Evolutionary conservation across 2,113 vertebrate genomes (phyloP).

Genomic region (Dromas ardeola): DNA sequence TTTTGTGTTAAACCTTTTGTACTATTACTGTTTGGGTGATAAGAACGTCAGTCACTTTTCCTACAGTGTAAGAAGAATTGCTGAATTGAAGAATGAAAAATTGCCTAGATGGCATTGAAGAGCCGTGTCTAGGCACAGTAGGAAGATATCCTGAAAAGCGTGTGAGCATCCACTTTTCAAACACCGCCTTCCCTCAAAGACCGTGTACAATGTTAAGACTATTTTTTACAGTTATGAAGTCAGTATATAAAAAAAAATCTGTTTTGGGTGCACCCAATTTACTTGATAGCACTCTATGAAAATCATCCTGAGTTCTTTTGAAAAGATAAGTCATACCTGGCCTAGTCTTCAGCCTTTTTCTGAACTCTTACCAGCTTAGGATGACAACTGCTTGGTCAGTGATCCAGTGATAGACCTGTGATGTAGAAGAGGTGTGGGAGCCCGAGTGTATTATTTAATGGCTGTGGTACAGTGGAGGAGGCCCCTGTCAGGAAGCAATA

Average conservation of each 20-base stretch:
- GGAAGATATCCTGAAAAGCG: neutral
- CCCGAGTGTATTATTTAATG: neutral
- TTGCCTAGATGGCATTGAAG: neutral
- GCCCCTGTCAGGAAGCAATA: constrained; percentile 54
- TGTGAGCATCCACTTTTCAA: neutral
- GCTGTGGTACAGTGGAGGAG: constrained; percentile 11
- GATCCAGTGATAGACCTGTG: neutral
- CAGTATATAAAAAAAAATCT: neutral
- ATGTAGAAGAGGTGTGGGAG: constrained; percentile 26
- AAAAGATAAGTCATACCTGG: neutral
- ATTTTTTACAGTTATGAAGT: neutral
- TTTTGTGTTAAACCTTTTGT: neutral
- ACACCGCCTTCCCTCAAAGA: neutral
- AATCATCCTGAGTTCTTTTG: neutral
- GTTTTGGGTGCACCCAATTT: neutral
- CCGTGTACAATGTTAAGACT: neutral
- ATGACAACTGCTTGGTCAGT: constrained; percentile 16
- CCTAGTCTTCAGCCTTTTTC: neutral
- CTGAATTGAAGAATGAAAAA: neutral
- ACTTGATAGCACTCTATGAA: neutral
- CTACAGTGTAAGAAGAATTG: neutral
- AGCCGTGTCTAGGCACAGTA: neutral
- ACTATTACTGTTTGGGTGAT: neutral
- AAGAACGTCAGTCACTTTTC: neutral
- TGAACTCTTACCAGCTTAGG: neutral